Evolutionary conservation across 2,113 vertebrate genomes (phyloP).

Genomic region (Chaetorhynchus papuensis): DNA sequence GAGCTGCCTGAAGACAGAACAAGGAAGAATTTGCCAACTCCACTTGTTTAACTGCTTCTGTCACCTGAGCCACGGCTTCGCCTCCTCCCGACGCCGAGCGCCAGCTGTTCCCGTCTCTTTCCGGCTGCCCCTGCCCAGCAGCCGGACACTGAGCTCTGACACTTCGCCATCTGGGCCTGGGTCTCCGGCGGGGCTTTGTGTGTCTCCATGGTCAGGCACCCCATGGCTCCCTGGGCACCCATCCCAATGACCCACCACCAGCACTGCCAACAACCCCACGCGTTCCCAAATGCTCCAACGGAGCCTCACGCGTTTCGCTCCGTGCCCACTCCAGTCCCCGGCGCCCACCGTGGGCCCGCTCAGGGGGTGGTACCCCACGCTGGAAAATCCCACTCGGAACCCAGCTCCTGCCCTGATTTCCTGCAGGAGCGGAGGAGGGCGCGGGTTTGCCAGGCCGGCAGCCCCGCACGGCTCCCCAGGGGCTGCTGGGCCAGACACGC

Average conservation of each 20-base stretch:
- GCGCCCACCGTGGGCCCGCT: fast-evolving
- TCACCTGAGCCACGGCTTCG: not conserved
- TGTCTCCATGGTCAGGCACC: fast-evolving
- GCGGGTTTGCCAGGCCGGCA: fast-evolving
- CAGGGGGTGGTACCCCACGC: fast-evolving
- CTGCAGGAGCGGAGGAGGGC: fast-evolving
- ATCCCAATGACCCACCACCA: fast-evolving
- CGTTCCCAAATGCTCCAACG: fast-evolving
- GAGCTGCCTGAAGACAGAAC: not conserved
- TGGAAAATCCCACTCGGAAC: fast-evolving
- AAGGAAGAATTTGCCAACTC: not conserved
- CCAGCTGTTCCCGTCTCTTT: not conserved
- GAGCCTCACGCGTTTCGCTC: fast-evolving
- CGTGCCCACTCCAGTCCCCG: fast-evolving
- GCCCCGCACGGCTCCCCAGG: not conserved
- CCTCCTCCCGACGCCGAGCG: not conserved
- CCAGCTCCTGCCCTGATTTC: fast-evolving
- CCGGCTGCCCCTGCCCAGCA: not conserved
- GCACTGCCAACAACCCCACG: fast-evolving
- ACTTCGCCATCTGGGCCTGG: not conserved
- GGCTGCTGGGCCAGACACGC: not conserved
- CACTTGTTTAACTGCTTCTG: not conserved
- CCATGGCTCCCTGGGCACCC: fast-evolving
- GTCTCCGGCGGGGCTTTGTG: not conserved
- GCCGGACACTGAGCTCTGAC: not conserved